Percentiles rank a stretch among this genome's conserved stretches.
Conservation (phyloP, 2,888 invertebrate genomes). For the Lordiphosa fenestrarum region DNA sequence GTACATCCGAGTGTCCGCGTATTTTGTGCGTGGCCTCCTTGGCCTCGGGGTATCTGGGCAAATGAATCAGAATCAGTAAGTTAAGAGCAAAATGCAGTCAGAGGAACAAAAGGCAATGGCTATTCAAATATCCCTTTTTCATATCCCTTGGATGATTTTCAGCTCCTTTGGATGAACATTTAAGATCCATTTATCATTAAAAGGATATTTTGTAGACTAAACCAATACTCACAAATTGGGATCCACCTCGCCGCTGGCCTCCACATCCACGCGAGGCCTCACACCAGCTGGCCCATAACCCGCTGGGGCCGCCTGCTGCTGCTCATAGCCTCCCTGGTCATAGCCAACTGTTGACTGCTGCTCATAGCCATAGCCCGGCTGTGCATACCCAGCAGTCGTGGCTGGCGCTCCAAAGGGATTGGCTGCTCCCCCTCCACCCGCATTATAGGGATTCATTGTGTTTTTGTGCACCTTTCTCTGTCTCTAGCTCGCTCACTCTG, state of each 20-base stretch:
- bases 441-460: slow-evolving; percentile 63
- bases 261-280: slow-evolving; percentile 90
- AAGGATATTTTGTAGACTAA: neutral
- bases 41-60: slow-evolving; percentile 87
- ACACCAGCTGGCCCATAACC: slow-evolving; percentile 73
- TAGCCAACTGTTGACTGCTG: slow-evolving; percentile 65
- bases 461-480: slow-evolving; percentile 21
- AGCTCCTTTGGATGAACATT: too few relatives aligned
- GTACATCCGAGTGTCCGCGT: slow-evolving; percentile 90
- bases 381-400: slow-evolving; percentile 50
- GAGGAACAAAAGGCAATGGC: too few relatives aligned
- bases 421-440: slow-evolving; percentile 48
- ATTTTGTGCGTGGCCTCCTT: slow-evolving; percentile 95
- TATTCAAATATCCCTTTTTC: too few relatives aligned
- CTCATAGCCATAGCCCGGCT: slow-evolving; percentile 69
- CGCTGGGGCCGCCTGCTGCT: slow-evolving; percentile 44
- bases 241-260: slow-evolving; percentile 92
- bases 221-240: slow-evolving; percentile 84
- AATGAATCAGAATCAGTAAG: too few relatives aligned
- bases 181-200: too few relatives aligned
- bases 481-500: slow-evolving; percentile 13
- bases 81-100: too few relatives aligned
- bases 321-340: slow-evolving; percentile 61
- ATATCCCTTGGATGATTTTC: too few relatives aligned
- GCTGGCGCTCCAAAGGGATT: slow-evolving; percentile 75